Conservation (phyloP, 2,113 vertebrate genomes). For the Martes martes region DNA sequence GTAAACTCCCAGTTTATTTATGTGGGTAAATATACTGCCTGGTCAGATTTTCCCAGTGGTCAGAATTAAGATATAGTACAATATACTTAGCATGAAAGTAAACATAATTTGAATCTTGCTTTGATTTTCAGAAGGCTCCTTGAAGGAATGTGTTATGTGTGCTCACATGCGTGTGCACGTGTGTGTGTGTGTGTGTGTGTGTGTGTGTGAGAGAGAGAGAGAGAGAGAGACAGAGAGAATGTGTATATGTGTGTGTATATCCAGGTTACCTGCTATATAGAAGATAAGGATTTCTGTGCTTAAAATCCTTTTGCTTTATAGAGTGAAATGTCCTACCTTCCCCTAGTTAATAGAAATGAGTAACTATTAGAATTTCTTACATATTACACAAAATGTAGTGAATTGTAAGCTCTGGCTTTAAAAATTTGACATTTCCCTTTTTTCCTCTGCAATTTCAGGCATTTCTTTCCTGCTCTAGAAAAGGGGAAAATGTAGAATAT, state of each 20-base stretch:
- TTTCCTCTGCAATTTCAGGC: neutral
- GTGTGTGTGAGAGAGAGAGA: neutral
- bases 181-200: neutral
- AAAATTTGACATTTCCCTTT: neutral
- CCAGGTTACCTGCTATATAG: neutral
- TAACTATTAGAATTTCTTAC: conserved; percentile 27
- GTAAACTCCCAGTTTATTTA: neutral
- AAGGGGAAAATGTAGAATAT: neutral
- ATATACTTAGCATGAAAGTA: neutral
- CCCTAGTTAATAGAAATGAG: conserved; percentile 29
- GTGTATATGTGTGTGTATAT: neutral
- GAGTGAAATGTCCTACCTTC: neutral
- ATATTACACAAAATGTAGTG: neutral
- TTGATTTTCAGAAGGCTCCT: neutral
- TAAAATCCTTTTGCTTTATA: conserved; percentile 23
- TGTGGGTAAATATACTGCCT: neutral
- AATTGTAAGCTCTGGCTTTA: neutral
- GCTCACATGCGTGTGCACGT: fast-evolving
- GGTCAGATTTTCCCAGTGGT: neutral
- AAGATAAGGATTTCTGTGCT: conserved; percentile 4
- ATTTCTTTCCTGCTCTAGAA: neutral
- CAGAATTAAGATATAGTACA: conserved; percentile 22
- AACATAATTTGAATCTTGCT: neutral
- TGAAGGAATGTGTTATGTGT: neutral
- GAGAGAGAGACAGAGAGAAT: neutral